These are phyloP conservation scores for Sycophila texana DNA, from an alignment of 2,888 invertebrate genomes.

Conservation along the genomic window DNA sequence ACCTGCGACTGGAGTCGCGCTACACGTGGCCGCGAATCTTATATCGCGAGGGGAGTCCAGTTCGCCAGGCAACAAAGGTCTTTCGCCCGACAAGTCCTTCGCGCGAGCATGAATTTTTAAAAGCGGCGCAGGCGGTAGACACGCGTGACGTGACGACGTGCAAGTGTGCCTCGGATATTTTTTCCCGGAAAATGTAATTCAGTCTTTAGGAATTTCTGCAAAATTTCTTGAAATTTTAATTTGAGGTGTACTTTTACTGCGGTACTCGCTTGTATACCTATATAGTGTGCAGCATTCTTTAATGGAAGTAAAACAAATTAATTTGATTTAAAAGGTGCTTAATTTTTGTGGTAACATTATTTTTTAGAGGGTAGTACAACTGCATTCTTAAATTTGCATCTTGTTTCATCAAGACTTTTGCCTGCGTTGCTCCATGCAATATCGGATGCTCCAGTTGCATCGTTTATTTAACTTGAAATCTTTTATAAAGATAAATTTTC, in stretches of 20 bases:
- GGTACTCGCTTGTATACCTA: no score
- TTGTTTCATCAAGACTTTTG: neutral
- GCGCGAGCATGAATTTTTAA: slow-evolving; percentile 4
- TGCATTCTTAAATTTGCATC: neutral
- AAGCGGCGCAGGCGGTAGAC: no score
- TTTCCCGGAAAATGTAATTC: neutral
- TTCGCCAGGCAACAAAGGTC: neutral
- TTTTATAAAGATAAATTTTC: no score
- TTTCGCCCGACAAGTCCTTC: neutral
- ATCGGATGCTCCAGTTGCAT: no score
- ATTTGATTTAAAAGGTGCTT: no score
- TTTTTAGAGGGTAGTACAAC: neutral
- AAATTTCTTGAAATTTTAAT: no score
- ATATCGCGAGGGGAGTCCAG: neutral
- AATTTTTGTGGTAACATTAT: no score
- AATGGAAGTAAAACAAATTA: no score
- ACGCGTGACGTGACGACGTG: neutral
- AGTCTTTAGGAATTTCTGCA: no score
- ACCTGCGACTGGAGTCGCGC: slow-evolving; percentile 6
- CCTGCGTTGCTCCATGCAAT: neutral
- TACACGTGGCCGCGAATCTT: slow-evolving; percentile 12
- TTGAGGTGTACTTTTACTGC: no score
- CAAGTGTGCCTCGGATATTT: neutral
- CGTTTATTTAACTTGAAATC: no score
- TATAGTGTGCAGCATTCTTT: no score